Percentiles rank a stretch among this genome's conserved stretches.
phyloP scores from a whole-genome alignment of 2,113 vertebrate species.

The Protobothrops flavoviridis region DNA sequence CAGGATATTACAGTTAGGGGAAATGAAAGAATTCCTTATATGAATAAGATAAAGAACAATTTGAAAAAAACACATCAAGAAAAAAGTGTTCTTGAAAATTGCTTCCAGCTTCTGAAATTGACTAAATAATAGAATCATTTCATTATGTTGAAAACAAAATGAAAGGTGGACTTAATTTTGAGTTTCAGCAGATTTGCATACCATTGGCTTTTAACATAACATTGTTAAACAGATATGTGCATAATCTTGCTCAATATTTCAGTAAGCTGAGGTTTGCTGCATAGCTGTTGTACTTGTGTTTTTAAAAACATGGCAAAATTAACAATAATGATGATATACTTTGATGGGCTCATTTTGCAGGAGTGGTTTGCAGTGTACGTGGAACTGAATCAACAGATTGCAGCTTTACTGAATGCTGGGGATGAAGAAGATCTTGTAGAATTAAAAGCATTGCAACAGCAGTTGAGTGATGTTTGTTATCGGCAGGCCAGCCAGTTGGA shows the following conservation, averaged over 20 bases:
- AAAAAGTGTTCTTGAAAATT: background rate
- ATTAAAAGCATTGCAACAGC: slow-evolving; percentile 91
- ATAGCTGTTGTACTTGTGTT: background rate
- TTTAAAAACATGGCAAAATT: background rate
- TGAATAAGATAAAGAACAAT: background rate
- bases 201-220: background rate
- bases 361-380: slow-evolving; percentile 99
- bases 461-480: slow-evolving; percentile 97
- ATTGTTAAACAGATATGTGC: background rate
- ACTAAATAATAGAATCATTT: background rate
- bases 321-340: background rate
- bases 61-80: background rate
- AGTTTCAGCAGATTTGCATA: background rate
- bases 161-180: background rate
- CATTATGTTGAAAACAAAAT: background rate
- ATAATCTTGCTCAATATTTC: background rate
- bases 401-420: slow-evolving; percentile 86
- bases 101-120: background rate
- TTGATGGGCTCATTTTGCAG: slow-evolving; percentile 64
- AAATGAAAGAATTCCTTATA: background rate
- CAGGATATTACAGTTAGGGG: background rate
- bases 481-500: slow-evolving; percentile 96
- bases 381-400: slow-evolving; percentile 98
- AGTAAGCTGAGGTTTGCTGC: background rate
- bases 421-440: slow-evolving; percentile 94